These are phyloP conservation scores for Drosophila paranaensis DNA, from an alignment of 2,888 invertebrate species.

Conservation along the genomic window DNA sequence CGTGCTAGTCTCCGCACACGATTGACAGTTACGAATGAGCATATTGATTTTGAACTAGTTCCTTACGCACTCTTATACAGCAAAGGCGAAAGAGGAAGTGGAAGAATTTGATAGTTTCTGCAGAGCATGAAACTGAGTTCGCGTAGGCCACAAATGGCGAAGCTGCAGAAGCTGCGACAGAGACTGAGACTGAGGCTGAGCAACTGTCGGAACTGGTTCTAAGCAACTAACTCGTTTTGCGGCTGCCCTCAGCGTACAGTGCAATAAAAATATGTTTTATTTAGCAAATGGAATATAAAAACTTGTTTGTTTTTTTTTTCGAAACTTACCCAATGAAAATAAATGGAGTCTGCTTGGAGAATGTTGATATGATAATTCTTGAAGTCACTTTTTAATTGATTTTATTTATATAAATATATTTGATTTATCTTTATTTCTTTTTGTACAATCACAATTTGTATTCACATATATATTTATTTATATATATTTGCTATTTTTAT, in stretches of 20 bases:
- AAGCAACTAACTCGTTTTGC: constrained; percentile 70
- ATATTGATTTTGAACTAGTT: not conserved
- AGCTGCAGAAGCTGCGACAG: constrained; percentile 29
- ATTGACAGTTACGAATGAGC: not conserved
- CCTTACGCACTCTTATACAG: not conserved
- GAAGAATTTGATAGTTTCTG: not conserved
- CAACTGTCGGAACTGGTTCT: constrained; percentile 59
- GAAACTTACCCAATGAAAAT: constrained; percentile 59
- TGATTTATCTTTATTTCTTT: not conserved
- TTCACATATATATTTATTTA: constrained; percentile 5
- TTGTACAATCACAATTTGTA: constrained; percentile 27
- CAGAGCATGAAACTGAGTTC: not conserved
- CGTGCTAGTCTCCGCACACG: constrained; percentile 1
- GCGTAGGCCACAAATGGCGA: constrained; percentile 20
- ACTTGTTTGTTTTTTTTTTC: constrained; percentile 41
- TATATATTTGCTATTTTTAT: constrained; percentile 51
- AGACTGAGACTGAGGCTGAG: constrained; percentile 3
- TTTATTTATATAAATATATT: not conserved
- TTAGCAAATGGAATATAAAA: constrained; percentile 19
- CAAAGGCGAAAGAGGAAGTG: constrained; percentile 3
- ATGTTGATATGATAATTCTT: constrained; percentile 39
- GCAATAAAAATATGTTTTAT: constrained; percentile 26
- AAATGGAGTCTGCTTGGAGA: constrained; percentile 15
- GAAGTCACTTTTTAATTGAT: constrained; percentile 29
- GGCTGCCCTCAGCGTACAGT: constrained; percentile 19